Base-by-base conservation (phyloP, 2,888 invertebrate genomes). In the Eupeodes luniger region DNA sequence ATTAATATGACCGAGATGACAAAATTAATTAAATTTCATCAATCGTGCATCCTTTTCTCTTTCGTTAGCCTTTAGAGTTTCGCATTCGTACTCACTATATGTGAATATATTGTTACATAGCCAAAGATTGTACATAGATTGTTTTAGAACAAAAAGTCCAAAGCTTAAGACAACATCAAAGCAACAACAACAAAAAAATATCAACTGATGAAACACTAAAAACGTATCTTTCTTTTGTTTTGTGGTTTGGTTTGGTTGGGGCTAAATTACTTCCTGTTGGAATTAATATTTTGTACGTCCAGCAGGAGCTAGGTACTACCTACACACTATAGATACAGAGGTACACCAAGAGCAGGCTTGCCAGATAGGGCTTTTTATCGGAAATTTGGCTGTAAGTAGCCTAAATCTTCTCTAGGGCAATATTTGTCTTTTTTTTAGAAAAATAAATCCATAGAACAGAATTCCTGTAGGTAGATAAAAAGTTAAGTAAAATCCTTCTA, bases 21-120 rank as follows among this genome's bases (percentile, higher is more conserved):
- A 66, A 66, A 72, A 81, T 85, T 81, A 85, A 85, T 85, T 76
- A 81, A 85, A 81, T 81, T 76, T 67, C 16, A 59, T 82, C 72
- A 69, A 70, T 53, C 69, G 47, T 51, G 49, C 34, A 19, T 76
- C 44, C 61, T 44, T 51, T 51, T 16, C 61, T 44, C 27, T 51
- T 16, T n/a, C 49, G 51, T 69, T 53, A 66, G 51, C 61, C 47
- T 57, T 47, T 49, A 57, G 27, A 57, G 34, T 36, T 51, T 36
- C 47, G 51, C 64, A 57, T 59, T 59, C 51, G 59, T 74, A 57
- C 72, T 34, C 27, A 75, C 57, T 40, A 44, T 34, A 75, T 14
- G 16, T n/a, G 75, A 61, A 16, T 80, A 12, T 49, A 36, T 80
- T 57, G 55, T 66, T 27, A 27, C 27, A 27, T 27, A 27, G 27